Base-by-base conservation (phyloP, 2,888 invertebrate species). In the Scaptomyza polygonia region DNA sequence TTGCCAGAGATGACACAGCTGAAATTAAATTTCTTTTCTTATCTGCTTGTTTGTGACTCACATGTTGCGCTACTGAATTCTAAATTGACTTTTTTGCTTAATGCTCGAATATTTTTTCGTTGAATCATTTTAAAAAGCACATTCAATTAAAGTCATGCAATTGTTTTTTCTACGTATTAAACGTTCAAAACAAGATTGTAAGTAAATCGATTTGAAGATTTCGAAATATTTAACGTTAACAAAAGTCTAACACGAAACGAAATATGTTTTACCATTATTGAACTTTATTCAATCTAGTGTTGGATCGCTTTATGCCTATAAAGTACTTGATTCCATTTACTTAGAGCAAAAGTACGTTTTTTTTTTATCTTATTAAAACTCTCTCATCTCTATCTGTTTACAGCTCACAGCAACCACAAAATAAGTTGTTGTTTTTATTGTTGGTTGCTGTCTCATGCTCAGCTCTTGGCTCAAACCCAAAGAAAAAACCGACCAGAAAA, bases 351-450 rank as follows among this genome's bases (percentile, higher is more conserved):
- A 36, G 21, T 14, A 2, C 16, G 3, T 29, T 2, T 11, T 14
- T 12, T 44, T 9, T 36, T n/a, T n/a, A n/a, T n/a, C n/a, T 18
- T 54, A 11, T 11, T 8, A 32, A 25, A 16, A 39, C 16, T 16
- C 47, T 57, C 5, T 39, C 71, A 73, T 73, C 73, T 62, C 73
- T 73, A 58, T 49, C 48, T 40, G 14, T 54, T 27, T 51, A 25
- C 39, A 66, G 42, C 42, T 55, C 44, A 55, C 12, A 48, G 53
- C 43, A 55, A 77, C 47, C 59, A 27, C 39, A 54, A 66, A 73
- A 66, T 64, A 68, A 65, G 76, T 82, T 72, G 59, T 66, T 74
- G 74, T 65, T 75, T 56, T 63, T 65, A 54, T 55, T 72, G 71
- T 61, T 44, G 40, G 42, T 63, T 14, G 65, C 49, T 68, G 66